These are phyloP conservation scores for Crossoptilon crossoptilon DNA, from an alignment of 2,797 vertebrate genomes.

Conservation along the genomic window DNA sequence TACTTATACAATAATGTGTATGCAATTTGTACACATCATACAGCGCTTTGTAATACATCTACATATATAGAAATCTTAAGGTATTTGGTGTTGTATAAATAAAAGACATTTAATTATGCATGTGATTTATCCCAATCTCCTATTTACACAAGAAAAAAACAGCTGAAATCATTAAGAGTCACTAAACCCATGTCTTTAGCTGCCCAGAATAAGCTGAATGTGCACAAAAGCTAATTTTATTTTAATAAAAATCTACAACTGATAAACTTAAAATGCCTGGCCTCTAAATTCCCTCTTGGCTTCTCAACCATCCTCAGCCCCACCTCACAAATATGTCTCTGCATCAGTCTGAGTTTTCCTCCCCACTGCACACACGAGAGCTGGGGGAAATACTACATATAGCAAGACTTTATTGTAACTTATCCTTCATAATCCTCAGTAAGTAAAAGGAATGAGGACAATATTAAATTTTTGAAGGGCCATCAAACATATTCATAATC, in stretches of 20 bases:
- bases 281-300: not conserved
- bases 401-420: not conserved
- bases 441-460: not conserved
- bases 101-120: not conserved
- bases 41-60: not conserved
- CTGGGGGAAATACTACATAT: not conserved
- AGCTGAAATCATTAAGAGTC: not conserved
- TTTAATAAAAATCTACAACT: not conserved
- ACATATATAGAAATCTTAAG: not conserved
- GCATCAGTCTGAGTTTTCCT: not conserved
- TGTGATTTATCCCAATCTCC: not conserved
- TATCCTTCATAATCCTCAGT: not conserved
- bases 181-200: not conserved
- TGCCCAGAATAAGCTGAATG: not conserved
- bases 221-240: not conserved
- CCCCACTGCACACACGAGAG: not conserved
- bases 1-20: not conserved
- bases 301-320: not conserved
- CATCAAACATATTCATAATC: not conserved
- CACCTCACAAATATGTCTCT: not conserved
- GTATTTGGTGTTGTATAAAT: not conserved
- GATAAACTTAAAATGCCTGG: not conserved
- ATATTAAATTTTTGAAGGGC: not conserved
- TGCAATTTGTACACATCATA: not conserved
- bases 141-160: fast-evolving